Conservation (phyloP, 2,797 vertebrate genomes). For the Euthynnus affinis region DNA sequence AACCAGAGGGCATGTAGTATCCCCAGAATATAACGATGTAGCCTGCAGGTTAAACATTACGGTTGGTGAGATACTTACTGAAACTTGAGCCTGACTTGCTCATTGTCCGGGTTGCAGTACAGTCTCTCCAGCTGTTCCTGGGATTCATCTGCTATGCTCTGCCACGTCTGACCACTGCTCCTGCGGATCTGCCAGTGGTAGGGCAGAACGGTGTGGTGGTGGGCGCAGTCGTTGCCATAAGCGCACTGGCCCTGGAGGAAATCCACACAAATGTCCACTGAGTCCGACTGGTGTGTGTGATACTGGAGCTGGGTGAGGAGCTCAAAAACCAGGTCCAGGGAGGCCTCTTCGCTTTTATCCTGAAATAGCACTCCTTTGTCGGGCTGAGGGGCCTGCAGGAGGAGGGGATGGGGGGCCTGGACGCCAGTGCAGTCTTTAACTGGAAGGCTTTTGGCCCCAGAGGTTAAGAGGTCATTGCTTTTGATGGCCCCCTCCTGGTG, state of each 20-base stretch:
- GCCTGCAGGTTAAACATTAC: slow-evolving; percentile 34
- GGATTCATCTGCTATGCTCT: slow-evolving; percentile 95
- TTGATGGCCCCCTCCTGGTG: slow-evolving; percentile 88
- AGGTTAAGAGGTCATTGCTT: slow-evolving; percentile 87
- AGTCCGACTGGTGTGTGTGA: slow-evolving; percentile 96
- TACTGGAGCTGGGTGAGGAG: slow-evolving; percentile 98
- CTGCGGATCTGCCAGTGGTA: slow-evolving; percentile 98
- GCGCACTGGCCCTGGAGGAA: slow-evolving; percentile 95
- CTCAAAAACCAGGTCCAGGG: slow-evolving; percentile 97
- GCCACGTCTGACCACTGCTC: slow-evolving; percentile 91
- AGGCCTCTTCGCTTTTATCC: slow-evolving; percentile 98
- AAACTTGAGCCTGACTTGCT: slow-evolving; percentile 94
- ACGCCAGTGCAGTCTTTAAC: slow-evolving; percentile 82
- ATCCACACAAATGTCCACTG: slow-evolving; percentile 95
- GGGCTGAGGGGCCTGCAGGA: slow-evolving; percentile 69
- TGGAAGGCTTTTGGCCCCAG: slow-evolving; percentile 84
- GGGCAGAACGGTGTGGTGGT: slow-evolving; percentile 96
- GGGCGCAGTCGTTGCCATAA: slow-evolving; percentile 94
- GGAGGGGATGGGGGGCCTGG: slow-evolving; percentile 66
- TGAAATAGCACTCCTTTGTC: slow-evolving; percentile 91
- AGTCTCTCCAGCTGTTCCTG: slow-evolving; percentile 99
- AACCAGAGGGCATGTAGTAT: not conserved
- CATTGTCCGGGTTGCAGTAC: slow-evolving; percentile 99
- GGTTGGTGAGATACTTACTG: slow-evolving; percentile 88
- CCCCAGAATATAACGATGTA: slow-evolving; percentile 1